A percentile compares a stretch with the other conserved stretches of the same genome.
These are phyloP conservation scores for Drosophila triauraria DNA, from an alignment of 1,140 invertebrate genomes.

Conservation along the genomic window DNA sequence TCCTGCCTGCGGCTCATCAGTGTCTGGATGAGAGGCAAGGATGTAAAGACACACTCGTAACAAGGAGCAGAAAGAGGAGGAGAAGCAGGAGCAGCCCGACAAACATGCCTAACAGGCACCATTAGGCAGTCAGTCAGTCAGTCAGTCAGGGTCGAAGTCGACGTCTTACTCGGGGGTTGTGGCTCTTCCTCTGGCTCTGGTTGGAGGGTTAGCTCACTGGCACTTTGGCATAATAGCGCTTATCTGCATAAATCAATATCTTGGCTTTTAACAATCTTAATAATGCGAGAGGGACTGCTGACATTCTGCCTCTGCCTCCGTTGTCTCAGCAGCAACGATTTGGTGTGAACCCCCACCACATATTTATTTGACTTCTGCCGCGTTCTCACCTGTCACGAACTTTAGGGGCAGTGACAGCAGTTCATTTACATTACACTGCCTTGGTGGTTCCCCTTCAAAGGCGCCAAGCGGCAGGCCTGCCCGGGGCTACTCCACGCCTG, in stretches of 20 bases:
- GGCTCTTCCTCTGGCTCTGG: too few relatives aligned
- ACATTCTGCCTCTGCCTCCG: conserved; percentile 24
- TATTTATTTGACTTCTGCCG: conserved; percentile 36
- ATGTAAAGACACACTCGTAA: conserved; percentile 39
- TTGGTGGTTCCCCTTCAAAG: neutral
- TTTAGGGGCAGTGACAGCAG: conserved; percentile 43
- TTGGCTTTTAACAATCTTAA: conserved; percentile 79
- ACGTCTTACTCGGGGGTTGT: too few relatives aligned
- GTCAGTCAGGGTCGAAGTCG: conserved; percentile 27
- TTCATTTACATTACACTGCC: conserved; percentile 48
- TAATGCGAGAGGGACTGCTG: conserved; percentile 53
- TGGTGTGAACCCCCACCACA: conserved; percentile 13
- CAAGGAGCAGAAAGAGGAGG: conserved; percentile 3
- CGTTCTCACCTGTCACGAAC: conserved; percentile 41
- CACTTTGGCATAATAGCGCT: conserved; percentile 76
- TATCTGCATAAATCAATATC: conserved; percentile 80
- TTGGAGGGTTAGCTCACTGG: conserved; percentile 53
- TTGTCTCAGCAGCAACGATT: conserved; percentile 17
- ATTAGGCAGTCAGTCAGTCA: conserved; percentile 52
- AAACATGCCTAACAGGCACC: conserved; percentile 59
- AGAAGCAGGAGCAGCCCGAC: conserved; percentile 17
- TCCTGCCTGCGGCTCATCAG: conserved; percentile 35
- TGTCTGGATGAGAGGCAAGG: conserved; percentile 25
- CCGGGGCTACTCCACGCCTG: neutral
- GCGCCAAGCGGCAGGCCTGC: conserved; percentile 5